Conservation (phyloP, 37 sponge, comb jelly and placozoan genomes). For the Geodia barretti region DNA sequence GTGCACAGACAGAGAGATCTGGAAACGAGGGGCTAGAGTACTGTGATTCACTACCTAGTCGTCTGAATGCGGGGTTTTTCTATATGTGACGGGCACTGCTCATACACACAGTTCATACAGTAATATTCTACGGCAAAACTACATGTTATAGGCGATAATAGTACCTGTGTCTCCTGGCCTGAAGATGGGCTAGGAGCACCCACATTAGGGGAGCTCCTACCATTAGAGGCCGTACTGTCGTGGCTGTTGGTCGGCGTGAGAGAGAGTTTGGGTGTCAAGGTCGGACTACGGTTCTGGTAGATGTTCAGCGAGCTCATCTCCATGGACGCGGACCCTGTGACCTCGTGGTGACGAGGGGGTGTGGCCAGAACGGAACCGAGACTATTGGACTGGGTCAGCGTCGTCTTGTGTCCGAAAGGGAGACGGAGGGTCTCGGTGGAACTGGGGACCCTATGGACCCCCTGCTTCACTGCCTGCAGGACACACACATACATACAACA, state of each 20-base stretch:
- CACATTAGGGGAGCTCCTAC: slow-evolving; percentile 45
- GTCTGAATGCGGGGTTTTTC: too few relatives aligned
- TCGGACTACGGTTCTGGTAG: slow-evolving; percentile 20
- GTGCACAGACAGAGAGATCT: too few relatives aligned
- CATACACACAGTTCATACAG: too few relatives aligned
- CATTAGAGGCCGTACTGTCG: slow-evolving; percentile 51
- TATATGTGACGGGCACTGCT: too few relatives aligned
- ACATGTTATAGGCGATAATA: too few relatives aligned
- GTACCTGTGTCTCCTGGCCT: slow-evolving; percentile 36
- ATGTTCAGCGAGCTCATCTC: background rate
- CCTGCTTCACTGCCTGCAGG: background rate
- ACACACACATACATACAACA: too few relatives aligned
- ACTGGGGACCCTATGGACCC: slow-evolving; percentile 15
- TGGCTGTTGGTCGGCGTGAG: slow-evolving; percentile 57
- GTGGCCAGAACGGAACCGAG: background rate
- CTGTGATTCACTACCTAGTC: too few relatives aligned
- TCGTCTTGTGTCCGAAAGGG: slow-evolving; percentile 6
- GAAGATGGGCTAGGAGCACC: slow-evolving; percentile 45
- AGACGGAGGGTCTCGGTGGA: slow-evolving; percentile 1
- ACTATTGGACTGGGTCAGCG: slow-evolving; percentile 15
- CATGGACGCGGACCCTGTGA: background rate
- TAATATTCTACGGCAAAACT: too few relatives aligned
- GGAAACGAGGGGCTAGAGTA: too few relatives aligned
- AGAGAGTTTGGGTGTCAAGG: slow-evolving; percentile 52
- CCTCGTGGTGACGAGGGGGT: slow-evolving; percentile 1